Base-by-base conservation (phyloP, 2,888 invertebrate species). In the Steinernema carpocapsae region DNA sequence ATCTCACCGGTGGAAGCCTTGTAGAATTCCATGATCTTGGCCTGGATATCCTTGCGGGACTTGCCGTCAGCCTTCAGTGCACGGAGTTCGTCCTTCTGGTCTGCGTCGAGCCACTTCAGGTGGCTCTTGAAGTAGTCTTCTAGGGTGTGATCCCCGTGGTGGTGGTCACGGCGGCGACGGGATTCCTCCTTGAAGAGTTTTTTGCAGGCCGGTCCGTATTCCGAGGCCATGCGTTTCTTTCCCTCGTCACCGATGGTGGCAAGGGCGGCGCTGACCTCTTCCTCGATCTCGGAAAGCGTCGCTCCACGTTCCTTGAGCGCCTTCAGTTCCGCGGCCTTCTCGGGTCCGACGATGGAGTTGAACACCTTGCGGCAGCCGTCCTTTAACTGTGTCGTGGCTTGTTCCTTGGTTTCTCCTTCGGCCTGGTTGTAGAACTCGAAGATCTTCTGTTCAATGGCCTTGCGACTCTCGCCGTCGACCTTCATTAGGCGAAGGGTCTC, bases 91-190 rank as follows among this genome's bases (percentile, higher is more conserved):
- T 72, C 73, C 73, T 79, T 74, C 72, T 83, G 83, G 6, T 79
- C 81, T 6, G 76, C 78, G n/a, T 76, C 77, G 46, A 78, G 59
- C 80, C 82, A 82, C 59, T 73, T 72, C 24, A 82, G 74, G 73
- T 77, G 78, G 72, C 74, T 74, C 74, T 76, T 71, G 32, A 77
- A 22, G 64, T 26, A 64, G 64, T 64, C 32, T 7, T 64, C 64
- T 29, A 64, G 26, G 14, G 32, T 64, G 32, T 75, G 74, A 29
- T 73, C 75, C 1, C 64, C 64, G 59, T 80, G 70, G 64, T 79
- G 78, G 37, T 83, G 78, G 32, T 80, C 78, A 22, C 77, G 56
- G 24, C 81, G 75, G 19, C 45, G 51, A 17, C 82, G 74, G 1
- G 71, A 70, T 17, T 42, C 29, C 12, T 64, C 75, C 17, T 59